These are phyloP conservation scores for Momotus momota DNA, from an alignment of 2,797 vertebrate genomes.

Conservation along the genomic window DNA sequence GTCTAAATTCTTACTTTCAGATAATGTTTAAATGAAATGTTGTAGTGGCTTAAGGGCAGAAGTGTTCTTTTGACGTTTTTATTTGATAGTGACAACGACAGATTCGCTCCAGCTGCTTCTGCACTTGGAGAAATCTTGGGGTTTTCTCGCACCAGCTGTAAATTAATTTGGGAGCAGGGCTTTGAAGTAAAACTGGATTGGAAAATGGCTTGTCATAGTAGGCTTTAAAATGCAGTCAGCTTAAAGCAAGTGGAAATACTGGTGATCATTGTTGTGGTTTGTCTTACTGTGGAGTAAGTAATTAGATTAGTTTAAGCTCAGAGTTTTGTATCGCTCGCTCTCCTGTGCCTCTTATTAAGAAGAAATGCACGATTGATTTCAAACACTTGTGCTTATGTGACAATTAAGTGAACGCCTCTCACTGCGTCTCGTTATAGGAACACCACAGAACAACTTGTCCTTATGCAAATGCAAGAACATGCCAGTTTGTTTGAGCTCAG, in stretches of 20 bases:
- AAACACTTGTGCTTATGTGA: conserved; percentile 36
- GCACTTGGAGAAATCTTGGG: not conserved
- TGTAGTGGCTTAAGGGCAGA: not conserved
- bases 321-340: not conserved
- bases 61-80: not conserved
- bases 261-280: not conserved
- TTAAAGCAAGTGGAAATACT: conserved; percentile 40
- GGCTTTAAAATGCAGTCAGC: conserved; percentile 6
- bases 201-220: not conserved
- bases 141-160: conserved; percentile 26
- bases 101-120: not conserved
- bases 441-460: conserved; percentile 56
- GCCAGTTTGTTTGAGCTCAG: conserved; percentile 25
- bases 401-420: conserved; percentile 50
- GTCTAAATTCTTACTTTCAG: not conserved
- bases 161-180: conserved; percentile 13
- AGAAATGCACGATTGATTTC: conserved; percentile 53
- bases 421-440: conserved; percentile 26
- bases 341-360: conserved; percentile 16
- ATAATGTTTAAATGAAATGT: not conserved
- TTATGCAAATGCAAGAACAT: conserved; percentile 49
- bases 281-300: conserved; percentile 34
- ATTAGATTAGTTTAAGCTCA: conserved; percentile 57
- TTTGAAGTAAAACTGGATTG: conserved; percentile 34
- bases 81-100: conserved; percentile 17